A percentile compares a stretch with the other conserved stretches of the same genome.
Conservation (phyloP, 2,888 invertebrate species). For the Cephus pulcher region DNA sequence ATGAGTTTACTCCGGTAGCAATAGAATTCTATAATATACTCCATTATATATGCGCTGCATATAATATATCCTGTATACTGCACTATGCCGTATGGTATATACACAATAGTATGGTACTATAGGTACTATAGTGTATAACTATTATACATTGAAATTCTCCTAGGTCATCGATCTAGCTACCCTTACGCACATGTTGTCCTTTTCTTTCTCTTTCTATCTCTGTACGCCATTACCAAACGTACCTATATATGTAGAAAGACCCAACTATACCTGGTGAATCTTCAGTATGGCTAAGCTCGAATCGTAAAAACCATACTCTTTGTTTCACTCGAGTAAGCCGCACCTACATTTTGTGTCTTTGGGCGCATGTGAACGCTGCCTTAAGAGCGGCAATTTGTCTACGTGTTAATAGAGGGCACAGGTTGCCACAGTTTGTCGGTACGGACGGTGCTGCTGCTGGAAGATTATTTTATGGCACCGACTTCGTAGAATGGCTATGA, state of each 20-base stretch:
- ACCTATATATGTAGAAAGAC: background rate
- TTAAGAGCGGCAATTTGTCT: constrained; percentile 27
- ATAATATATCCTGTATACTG: background rate
- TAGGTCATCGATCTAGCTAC: background rate
- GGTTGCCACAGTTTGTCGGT: constrained; percentile 31
- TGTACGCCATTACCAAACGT: background rate
- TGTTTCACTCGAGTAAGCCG: background rate
- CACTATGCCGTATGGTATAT: background rate
- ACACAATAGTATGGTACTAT: background rate
- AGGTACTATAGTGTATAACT: background rate
- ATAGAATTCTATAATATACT: background rate
- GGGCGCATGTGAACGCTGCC: constrained; percentile 8
- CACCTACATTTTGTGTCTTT: background rate
- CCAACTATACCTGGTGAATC: background rate
- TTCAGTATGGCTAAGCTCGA: background rate
- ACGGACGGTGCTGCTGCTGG: constrained; percentile 26
- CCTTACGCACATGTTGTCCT: background rate
- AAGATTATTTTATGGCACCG: background rate
- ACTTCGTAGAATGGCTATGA: background rate
- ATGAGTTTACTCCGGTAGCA: background rate
- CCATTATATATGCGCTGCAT: background rate
- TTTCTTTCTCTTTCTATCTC: background rate
- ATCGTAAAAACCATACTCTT: background rate
- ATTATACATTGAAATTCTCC: background rate
- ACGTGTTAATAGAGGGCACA: constrained; percentile 33